Base-by-base conservation (phyloP, 2,888 invertebrate species). In the Clanis bilineata region DNA sequence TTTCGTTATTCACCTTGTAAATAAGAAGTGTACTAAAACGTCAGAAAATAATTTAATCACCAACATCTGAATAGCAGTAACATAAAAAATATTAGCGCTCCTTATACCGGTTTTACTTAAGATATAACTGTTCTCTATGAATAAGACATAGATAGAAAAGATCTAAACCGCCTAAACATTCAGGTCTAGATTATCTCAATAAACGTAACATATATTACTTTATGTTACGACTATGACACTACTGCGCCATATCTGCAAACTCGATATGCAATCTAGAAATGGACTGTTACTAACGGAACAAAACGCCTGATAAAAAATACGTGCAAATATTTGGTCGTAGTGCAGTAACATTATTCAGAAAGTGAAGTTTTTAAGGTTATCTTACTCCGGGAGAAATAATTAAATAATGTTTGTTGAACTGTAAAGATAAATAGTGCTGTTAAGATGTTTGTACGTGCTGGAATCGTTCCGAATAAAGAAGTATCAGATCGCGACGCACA, bases 281-380 rank as follows among this genome's bases (percentile, higher is more conserved):
- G 25, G 38, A 51, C 25, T 32, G 25, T 57, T 43, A 22, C 32
- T 47, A 68, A 70, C 68, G 64, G 72, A 70, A 61, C 41, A 47
- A 47, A 57, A 63, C 45, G 45, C 58, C 61, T 66, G 71, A 72
- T 71, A 70, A 66, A 69, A 63, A 68, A 65, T 68, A 73, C 74
- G 76, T 74, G 77, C 71, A 74, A 76, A 80, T 71, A 73, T 76
- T 72, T 61, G 65, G 65, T 25, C 56, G 66, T 71, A 9, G 15
- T 10, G 57, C 45, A 28, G 10, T 22, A 57, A 43, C 21, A 70
- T 71, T 59, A 47, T 66, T 65, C 62, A 43, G 66, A 72, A 69
- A 62, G 62, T 61, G 57, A 58, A 57, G 62, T 62, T 66, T 64
- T 9, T 56, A 63, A 66, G 15, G 15, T 51, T 32, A 51, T 32